These are phyloP conservation scores for Lytechinus variegatus DNA, from an alignment of 35 echinoderm and acorn worm genomes.

Conservation along the genomic window DNA sequence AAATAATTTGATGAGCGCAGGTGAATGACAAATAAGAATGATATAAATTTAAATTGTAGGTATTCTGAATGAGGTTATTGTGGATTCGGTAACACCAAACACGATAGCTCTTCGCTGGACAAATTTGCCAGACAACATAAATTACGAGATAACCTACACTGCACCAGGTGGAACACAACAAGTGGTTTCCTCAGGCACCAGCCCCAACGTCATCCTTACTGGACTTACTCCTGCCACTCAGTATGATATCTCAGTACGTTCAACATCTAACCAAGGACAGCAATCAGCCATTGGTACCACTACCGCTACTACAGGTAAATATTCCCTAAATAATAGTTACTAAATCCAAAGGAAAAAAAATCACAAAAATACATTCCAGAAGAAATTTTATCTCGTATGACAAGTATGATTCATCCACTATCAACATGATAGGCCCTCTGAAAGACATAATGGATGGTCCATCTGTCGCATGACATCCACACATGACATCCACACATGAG, in stretches of 20 bases:
- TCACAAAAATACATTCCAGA: too few species aligned
- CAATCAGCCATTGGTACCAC: not conserved
- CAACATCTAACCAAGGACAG: not conserved
- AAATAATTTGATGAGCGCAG: too few species aligned
- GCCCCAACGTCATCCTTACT: not conserved
- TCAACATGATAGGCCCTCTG: too few species aligned
- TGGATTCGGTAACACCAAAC: not conserved
- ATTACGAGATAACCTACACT: not conserved
- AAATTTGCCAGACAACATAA: not conserved
- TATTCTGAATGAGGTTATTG: not conserved
- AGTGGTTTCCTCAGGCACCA: not conserved
- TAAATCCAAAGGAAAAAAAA: too few species aligned
- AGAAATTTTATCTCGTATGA: too few species aligned
- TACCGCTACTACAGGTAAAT: conserved; percentile 6
- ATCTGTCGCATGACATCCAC: too few species aligned
- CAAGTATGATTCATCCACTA: too few species aligned
- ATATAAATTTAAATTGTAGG: not conserved
- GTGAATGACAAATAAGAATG: too few species aligned
- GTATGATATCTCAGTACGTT: not conserved
- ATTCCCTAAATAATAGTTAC: too few species aligned
- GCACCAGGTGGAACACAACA: not conserved
- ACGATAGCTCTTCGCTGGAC: not conserved
- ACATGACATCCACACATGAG: too few species aligned
- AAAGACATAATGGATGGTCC: too few species aligned
- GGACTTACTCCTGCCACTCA: not conserved